Base-by-base conservation (phyloP, 1,140 invertebrate species). In the Lepidurus packardi region DNA sequence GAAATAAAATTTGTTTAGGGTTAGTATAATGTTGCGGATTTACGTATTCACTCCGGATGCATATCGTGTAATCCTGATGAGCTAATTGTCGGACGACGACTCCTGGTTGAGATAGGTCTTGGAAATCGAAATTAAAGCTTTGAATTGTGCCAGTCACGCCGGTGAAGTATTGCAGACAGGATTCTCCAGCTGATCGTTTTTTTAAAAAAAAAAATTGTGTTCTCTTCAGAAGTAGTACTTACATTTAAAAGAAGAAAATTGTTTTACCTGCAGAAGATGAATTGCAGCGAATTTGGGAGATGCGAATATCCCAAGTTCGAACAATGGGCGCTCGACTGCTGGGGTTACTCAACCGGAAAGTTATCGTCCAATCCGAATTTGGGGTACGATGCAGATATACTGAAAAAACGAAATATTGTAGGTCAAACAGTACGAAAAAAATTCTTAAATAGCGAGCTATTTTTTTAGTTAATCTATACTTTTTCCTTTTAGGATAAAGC, bases 141-240 rank as follows among this genome's bases (percentile, higher is more conserved):
- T 85, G 88, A n/a, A 94, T 89, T 0, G 87, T 90, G 13, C 90
- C 92, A 8, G 87, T 86, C 4, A 85, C 80, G 3, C 85, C 87
- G 41, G 88, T 90, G 82, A 90, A 91, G 84, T 94, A 94, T 86
- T 93, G 92, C 5, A 94, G 86, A 83, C 93, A 94, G 24, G 78
- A 42, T 5, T 73, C 73, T 41, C 73, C 73, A 25, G 78, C 78
- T 78, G n/a, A 45, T 65, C 8, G 21, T 65, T 25, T 25, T 65
- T 9, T 9, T 25, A 25, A 65, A 47, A 21, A 21, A 25, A 73
- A 73, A 9, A 73, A 34, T 34, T 4, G 34, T 34, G 34, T 0
- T 34, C 3, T 34, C 34, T 34, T 34, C 4, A 4, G 3, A 34
- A 34, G 3, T 34, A 34, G 34, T 34, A 4, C 34, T 4, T 34